phyloP scores from a whole-genome alignment of 2,113 vertebrate species.

The Gasterosteus nipponicus region DNA sequence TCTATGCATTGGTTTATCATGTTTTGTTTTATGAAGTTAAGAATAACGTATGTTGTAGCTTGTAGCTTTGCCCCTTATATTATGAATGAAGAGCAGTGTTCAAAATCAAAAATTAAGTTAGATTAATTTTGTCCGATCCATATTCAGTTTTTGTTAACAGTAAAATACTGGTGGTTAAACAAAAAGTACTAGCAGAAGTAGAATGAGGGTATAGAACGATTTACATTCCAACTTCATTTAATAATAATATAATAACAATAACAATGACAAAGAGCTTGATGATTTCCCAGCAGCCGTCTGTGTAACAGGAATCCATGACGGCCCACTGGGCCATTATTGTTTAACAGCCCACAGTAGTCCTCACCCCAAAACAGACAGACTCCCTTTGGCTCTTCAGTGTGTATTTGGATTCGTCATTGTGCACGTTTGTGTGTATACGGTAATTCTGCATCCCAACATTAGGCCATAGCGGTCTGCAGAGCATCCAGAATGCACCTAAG shows the following conservation, averaged over 20 bases:
- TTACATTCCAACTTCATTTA: constrained; percentile 18
- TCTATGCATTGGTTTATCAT: background rate
- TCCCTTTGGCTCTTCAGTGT: constrained; percentile 54
- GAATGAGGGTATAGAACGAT: background rate
- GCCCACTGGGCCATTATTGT: constrained; percentile 41
- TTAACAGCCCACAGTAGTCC: constrained; percentile 40
- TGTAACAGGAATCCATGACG: constrained; percentile 43
- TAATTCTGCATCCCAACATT: constrained; percentile 29
- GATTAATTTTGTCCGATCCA: constrained; percentile 2
- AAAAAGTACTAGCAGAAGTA: constrained; percentile 2
- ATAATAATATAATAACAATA: constrained; percentile 24
- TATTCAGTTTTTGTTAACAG: constrained; percentile 24
- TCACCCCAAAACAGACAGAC: constrained; percentile 35
- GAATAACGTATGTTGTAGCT: no score
- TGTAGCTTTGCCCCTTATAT: no score
- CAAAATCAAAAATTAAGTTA: constrained; percentile 1
- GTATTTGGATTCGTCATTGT: constrained; percentile 8
- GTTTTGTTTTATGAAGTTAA: no score
- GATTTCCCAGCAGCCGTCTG: constrained; percentile 62
- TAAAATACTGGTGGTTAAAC: constrained; percentile 12
- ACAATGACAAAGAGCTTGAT: constrained; percentile 39
- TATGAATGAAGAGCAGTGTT: background rate
- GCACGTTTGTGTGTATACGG: constrained; percentile 14
- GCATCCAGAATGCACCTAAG: constrained; percentile 23
- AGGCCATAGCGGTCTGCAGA: constrained; percentile 38